Evolutionary conservation across 2,113 vertebrate genomes (phyloP), one percentile per base, ranked within the genome.

Genomic region (Thalassarche chlororhynchos): DNA sequence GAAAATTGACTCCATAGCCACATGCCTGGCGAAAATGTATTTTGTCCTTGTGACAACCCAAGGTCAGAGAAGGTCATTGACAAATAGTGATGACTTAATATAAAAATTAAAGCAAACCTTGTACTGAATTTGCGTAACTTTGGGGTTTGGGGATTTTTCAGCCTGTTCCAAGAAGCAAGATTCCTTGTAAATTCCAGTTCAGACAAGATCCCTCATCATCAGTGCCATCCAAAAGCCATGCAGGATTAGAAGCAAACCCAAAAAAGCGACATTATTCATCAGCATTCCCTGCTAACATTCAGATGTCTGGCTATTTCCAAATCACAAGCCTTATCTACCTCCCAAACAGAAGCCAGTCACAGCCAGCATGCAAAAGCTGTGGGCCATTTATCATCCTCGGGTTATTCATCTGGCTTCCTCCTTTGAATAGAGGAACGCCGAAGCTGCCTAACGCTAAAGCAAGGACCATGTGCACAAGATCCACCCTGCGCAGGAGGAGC

Each of bases 1-100:
- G 91, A 91, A 92, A 93, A 96, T 92, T 89, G 87, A 14, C 51
- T 97, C 57, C n/a, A 13, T 9, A 46, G 40, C 78, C 75, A 72
- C n/a, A 61, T 5, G 62, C 47, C 62, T 61, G 68, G 70, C 1
- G 29, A 91, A 97, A 96, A 95, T 44, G 14, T 17, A 58, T 92
- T 92, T 74, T 84, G 66, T 79, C 71, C 74, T 87, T 42, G 66
- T 54, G 57, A 85, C 46, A 81, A 25, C 21, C 16, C 57, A 58
- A 64, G 72, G 61, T n/a, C 42, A 77, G 40, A 78, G 32, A 64
- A 78, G 55, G 40, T 32, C 58, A 72, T 79, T 80, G 70, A 61
- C 83, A 84, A 92, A 77, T 28, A 36, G n/a, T 1, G 32, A 60
- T 7, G 17, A 62, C 26, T 78, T 57, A 29, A 71, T 38, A 52